Evolutionary conservation across 2,113 vertebrate species (phyloP).

Genomic region (Poeciliopsis retropinna): DNA sequence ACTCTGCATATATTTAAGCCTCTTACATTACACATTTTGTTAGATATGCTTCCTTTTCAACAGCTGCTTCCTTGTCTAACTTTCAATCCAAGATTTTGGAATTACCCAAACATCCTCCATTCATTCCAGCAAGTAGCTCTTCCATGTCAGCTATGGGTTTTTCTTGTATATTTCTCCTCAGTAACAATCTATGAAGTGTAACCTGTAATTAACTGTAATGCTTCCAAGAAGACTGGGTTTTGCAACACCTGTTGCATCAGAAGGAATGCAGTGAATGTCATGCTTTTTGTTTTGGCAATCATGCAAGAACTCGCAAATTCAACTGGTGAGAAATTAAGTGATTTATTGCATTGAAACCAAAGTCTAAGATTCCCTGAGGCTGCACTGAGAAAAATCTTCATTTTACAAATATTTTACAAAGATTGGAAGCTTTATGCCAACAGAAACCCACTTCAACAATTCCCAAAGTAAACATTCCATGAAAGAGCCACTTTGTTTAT

Average conservation of each 20-base stretch:
- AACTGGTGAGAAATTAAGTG: conserved; percentile 17
- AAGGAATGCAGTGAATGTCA: conserved; percentile 8
- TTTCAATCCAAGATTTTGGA: conserved; percentile 19
- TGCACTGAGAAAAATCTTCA: neutral
- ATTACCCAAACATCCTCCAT: conserved; percentile 20
- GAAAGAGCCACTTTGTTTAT: neutral
- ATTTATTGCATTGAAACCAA: conserved; percentile 16
- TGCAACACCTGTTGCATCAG: conserved; percentile 19
- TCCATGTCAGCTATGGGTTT: conserved; percentile 22
- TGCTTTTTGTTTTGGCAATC: conserved; percentile 19
- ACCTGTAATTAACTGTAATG: conserved; percentile 42
- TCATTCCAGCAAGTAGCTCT: conserved; percentile 9
- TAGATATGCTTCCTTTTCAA: conserved; percentile 50
- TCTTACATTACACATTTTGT: conserved; percentile 54
- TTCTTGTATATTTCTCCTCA: conserved; percentile 30
- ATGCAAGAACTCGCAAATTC: conserved; percentile 4
- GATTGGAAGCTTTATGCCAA: neutral
- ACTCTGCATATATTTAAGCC: conserved; percentile 38
- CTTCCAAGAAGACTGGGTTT: conserved; percentile 32
- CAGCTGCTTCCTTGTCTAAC: conserved; percentile 61
- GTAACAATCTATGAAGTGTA: conserved; percentile 31
- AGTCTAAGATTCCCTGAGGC: neutral
- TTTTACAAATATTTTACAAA: neutral
- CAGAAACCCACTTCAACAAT: neutral
- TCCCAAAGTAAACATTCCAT: neutral